Conservation (phyloP, 2,797 vertebrate species). For the Enteromius treurensis region DNA sequence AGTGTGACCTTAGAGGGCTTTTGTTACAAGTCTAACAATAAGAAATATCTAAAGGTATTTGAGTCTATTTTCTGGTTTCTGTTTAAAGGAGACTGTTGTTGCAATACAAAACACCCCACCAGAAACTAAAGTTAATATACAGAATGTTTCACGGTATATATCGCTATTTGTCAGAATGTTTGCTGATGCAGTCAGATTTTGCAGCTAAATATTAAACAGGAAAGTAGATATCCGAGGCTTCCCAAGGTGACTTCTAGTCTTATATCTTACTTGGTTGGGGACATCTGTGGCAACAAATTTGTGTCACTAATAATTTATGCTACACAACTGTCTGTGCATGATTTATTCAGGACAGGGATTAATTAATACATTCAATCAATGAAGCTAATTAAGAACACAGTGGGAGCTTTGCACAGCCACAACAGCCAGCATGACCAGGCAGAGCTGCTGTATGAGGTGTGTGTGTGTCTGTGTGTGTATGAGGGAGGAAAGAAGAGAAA, state of each 20-base stretch:
- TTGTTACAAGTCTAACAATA: conserved; percentile 18
- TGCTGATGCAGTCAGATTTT: not conserved
- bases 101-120: not conserved
- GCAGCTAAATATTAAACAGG: not conserved
- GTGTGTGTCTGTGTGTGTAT: not conserved
- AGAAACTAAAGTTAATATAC: not conserved
- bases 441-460: conserved; percentile 26
- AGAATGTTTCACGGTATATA: not conserved
- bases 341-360: conserved; percentile 62
- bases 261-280: conserved; percentile 44
- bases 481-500: not conserved
- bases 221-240: not conserved
- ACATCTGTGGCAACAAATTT: conserved; percentile 46
- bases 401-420: conserved; percentile 54
- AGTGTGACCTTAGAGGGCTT: conserved; percentile 1
- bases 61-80: not conserved
- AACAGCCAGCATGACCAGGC: conserved; percentile 46
- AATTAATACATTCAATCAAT: conserved; percentile 67
- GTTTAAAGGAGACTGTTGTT: not conserved
- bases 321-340: conserved; percentile 55
- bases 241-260: conserved; percentile 56
- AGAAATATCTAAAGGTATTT: conserved; percentile 21
- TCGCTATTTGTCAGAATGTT: not conserved
- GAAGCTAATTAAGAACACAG: conserved; percentile 64
- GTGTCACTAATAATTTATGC: conserved; percentile 58